Evolutionary conservation across 2,113 vertebrate genomes (phyloP).

Genomic region (Lycaon pictus): DNA sequence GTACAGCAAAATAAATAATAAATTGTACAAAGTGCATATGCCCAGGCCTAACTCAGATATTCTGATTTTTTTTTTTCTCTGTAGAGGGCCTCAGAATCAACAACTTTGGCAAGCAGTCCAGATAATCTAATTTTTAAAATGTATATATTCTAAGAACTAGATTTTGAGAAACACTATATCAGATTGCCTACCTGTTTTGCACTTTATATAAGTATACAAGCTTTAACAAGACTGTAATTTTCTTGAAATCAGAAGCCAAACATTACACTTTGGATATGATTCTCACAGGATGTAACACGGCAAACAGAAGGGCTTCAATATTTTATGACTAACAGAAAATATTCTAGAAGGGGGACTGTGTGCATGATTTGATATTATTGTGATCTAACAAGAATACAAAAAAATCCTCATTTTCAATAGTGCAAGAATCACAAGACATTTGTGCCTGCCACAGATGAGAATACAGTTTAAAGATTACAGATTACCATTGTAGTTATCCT

Average conservation of each 20-base stretch:
- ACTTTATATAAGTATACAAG: neutral
- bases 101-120: neutral
- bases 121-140: neutral
- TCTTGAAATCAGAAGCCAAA: neutral
- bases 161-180: neutral
- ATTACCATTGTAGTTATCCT: neutral
- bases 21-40: neutral
- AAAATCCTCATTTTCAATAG: neutral
- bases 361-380: constrained; percentile 2
- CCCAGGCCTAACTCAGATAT: neutral
- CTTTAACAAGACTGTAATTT: neutral
- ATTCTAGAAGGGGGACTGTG: neutral
- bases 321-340: constrained; percentile 20
- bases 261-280: neutral
- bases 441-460: neutral
- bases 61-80: neutral
- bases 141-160: neutral
- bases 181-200: neutral
- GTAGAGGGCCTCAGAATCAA: neutral
- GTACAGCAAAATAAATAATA: neutral
- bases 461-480: neutral
- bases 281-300: neutral
- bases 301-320: neutral
- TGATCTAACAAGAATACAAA: neutral
- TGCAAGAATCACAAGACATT: neutral